Conservation (phyloP, 1,140 invertebrate genomes). For the Gyrodactylus salaris region DNA sequence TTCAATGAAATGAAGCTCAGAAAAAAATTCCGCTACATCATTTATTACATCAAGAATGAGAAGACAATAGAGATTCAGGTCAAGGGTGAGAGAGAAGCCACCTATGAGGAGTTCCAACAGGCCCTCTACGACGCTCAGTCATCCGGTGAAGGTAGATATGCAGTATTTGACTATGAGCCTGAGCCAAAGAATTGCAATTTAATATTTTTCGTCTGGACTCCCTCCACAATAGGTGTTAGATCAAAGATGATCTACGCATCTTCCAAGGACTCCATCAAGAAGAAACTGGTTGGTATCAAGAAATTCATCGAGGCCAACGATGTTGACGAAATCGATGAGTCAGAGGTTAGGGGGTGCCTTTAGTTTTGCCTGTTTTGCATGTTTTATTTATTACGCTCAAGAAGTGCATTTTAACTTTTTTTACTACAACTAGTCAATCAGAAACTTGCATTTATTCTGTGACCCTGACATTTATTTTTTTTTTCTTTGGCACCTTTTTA, state of each 20-base stretch:
- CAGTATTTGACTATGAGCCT: background rate
- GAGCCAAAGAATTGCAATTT: background rate
- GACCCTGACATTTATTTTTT: too few species aligned
- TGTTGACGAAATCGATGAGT: conserved; percentile 2
- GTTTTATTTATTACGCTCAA: too few species aligned
- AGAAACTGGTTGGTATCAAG: background rate
- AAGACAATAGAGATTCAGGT: background rate
- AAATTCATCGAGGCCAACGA: conserved; percentile 1
- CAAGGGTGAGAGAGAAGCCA: background rate
- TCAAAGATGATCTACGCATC: conserved; percentile 1
- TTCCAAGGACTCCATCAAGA: background rate
- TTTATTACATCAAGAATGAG: background rate
- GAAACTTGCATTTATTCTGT: too few species aligned
- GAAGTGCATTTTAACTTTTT: too few species aligned
- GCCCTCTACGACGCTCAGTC: background rate
- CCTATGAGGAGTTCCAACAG: background rate
- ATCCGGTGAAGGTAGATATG: background rate
- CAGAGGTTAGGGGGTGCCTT: background rate
- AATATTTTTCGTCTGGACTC: conserved; percentile 5
- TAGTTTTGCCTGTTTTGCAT: too few species aligned
- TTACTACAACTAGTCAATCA: too few species aligned
- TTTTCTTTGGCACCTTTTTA: too few species aligned
- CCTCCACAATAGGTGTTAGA: background rate
- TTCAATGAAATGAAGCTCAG: background rate
- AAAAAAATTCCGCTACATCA: background rate